A percentile compares a stretch with the other conserved stretches of the same genome.
phyloP scores from a whole-genome alignment of 2,113 vertebrate species.

The Poicephalus meyeri region DNA sequence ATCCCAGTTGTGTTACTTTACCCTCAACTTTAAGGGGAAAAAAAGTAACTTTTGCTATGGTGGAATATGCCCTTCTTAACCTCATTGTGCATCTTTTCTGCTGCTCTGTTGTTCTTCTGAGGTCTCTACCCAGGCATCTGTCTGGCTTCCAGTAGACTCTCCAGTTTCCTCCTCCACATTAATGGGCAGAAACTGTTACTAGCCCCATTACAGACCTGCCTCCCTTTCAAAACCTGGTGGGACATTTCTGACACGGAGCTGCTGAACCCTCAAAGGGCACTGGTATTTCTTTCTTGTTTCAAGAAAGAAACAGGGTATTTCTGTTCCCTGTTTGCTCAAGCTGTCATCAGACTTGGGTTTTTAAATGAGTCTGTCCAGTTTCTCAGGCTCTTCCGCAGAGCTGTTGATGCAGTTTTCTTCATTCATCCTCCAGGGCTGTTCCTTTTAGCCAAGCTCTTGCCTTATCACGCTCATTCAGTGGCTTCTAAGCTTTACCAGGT shows the following conservation, averaged over 20 bases:
- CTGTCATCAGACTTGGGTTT: not conserved
- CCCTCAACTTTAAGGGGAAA: not conserved
- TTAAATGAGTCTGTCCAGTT: not conserved
- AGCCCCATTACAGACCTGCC: not conserved
- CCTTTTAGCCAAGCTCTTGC: not conserved
- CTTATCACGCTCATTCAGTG: not conserved
- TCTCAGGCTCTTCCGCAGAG: not conserved
- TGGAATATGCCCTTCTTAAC: not conserved
- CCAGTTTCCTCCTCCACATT: not conserved
- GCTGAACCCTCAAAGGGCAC: not conserved
- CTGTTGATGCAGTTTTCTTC: not conserved
- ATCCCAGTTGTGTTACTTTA: not conserved
- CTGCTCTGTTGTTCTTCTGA: not conserved
- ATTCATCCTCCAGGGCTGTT: not conserved
- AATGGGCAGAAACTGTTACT: not conserved
- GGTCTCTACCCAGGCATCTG: not conserved
- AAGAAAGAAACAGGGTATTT: not conserved
- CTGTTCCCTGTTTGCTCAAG: not conserved
- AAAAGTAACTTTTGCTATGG: not conserved
- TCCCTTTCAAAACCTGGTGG: not conserved
- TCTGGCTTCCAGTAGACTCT: not conserved
- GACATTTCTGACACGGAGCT: fast-evolving
- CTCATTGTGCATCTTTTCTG: not conserved
- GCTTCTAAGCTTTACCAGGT: not conserved
- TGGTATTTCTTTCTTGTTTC: not conserved